Conservation (phyloP, 2,797 vertebrate genomes). For the Serranus cabrilla region DNA sequence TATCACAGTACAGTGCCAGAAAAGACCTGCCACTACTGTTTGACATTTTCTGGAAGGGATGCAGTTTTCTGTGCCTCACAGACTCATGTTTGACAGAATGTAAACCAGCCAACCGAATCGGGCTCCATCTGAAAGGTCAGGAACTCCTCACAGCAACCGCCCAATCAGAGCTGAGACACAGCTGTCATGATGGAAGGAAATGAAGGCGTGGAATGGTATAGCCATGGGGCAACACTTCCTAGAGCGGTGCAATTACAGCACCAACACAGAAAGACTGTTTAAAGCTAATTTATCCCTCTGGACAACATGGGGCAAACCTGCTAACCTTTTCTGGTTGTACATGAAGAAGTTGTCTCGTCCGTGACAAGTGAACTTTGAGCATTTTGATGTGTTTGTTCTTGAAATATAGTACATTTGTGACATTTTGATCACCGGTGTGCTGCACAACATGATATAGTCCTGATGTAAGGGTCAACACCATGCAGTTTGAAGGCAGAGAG, state of each 20-base stretch:
- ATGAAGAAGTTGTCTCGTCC: conserved; percentile 28
- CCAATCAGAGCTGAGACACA: conserved; percentile 74
- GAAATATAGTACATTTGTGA: not conserved
- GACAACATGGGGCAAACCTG: conserved; percentile 24
- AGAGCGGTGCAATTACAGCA: conserved; percentile 67
- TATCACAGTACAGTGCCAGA: conserved; percentile 52
- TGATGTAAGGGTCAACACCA: not conserved
- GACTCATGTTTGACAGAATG: conserved; percentile 82
- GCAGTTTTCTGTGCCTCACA: conserved; percentile 65
- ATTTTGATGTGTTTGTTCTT: conserved; percentile 16
- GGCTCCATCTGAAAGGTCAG: conserved; percentile 79
- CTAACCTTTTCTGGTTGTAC: conserved; percentile 43
- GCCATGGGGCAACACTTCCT: conserved; percentile 61
- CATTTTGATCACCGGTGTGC: not conserved
- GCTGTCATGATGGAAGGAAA: conserved; percentile 69
- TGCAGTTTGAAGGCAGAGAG: not conserved
- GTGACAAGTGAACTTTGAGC: conserved; percentile 39
- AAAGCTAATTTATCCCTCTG: conserved; percentile 60
- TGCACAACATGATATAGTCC: not conserved
- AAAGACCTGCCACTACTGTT: conserved; percentile 69
- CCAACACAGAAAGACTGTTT: conserved; percentile 48
- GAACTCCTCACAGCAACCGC: conserved; percentile 63
- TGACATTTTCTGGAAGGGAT: conserved; percentile 74
- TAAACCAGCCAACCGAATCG: conserved; percentile 78
- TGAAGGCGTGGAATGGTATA: conserved; percentile 36